Conservation (phyloP, 2,797 vertebrate species). For the Halcyon smyrnensis region DNA sequence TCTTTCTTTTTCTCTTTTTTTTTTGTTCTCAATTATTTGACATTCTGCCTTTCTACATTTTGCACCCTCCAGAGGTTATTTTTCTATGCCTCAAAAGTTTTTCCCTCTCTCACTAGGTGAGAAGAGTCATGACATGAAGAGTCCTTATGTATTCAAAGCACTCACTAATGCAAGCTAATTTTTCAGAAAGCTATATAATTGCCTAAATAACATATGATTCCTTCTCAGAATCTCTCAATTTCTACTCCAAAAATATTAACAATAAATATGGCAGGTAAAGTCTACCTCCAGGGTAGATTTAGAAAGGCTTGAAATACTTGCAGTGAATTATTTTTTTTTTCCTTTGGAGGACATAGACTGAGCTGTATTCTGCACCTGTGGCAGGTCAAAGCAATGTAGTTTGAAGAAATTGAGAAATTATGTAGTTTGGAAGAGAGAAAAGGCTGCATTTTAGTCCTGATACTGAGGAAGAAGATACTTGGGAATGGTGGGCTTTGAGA, state of each 20-base stretch:
- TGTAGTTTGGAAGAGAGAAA: background rate
- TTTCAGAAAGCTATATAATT: background rate
- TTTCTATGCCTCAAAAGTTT: background rate
- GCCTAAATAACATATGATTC: background rate
- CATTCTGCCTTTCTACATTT: background rate
- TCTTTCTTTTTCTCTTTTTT: background rate
- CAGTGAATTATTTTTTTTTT: background rate
- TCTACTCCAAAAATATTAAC: background rate
- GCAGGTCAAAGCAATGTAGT: background rate
- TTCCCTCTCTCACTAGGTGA: background rate
- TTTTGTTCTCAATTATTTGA: background rate
- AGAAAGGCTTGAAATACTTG: background rate
- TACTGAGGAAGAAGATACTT: background rate
- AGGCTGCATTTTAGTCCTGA: background rate
- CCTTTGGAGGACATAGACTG: background rate
- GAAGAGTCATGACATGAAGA: background rate
- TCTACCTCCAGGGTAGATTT: background rate
- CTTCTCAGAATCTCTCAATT: background rate
- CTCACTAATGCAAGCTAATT: background rate
- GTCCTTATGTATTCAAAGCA: background rate
- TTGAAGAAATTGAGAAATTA: background rate
- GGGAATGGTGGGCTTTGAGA: background rate
- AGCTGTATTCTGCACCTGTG: background rate
- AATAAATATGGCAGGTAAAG: background rate
- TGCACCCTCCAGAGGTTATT: rapidly evolving